These are phyloP conservation scores for Staurois parvus DNA, from an alignment of 2,797 vertebrate species.

Conservation along the genomic window DNA sequence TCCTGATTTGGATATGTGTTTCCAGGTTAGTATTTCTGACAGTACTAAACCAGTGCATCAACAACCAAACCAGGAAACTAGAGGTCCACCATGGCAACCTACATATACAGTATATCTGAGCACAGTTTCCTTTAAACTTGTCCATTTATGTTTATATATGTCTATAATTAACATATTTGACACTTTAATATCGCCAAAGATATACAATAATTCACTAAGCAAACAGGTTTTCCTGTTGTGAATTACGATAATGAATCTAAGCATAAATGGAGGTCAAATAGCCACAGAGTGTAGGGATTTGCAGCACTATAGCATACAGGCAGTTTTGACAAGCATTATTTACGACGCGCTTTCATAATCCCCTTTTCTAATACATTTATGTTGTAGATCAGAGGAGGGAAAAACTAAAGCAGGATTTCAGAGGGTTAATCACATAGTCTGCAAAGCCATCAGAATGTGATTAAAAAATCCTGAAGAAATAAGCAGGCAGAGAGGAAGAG, in stretches of 20 bases:
- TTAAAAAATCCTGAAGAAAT: constrained; percentile 42
- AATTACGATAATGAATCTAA: neutral
- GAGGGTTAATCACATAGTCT: constrained; percentile 36
- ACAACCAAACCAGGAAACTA: neutral
- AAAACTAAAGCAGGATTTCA: constrained; percentile 11
- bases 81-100: neutral
- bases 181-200: too few relatives aligned
- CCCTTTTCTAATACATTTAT: constrained; percentile 20
- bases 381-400: neutral
- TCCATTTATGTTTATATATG: neutral
- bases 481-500: neutral
- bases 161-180: neutral
- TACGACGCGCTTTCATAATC: constrained; percentile 7
- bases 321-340: constrained; percentile 12
- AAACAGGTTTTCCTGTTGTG: neutral
- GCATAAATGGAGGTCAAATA: neutral
- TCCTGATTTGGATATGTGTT: too few relatives aligned
- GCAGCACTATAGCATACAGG: neutral
- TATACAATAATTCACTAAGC: neutral
- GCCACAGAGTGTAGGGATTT: neutral
- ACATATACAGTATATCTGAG: too few relatives aligned
- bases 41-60: too few relatives aligned
- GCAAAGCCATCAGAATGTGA: constrained; percentile 51
- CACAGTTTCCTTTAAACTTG: neutral
- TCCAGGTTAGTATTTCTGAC: too few relatives aligned